Percentiles rank a stretch among this genome's conserved stretches.
These are phyloP conservation scores for Heterocephalus glaber DNA, from an alignment of 2,113 vertebrate species.

Conservation along the genomic window DNA sequence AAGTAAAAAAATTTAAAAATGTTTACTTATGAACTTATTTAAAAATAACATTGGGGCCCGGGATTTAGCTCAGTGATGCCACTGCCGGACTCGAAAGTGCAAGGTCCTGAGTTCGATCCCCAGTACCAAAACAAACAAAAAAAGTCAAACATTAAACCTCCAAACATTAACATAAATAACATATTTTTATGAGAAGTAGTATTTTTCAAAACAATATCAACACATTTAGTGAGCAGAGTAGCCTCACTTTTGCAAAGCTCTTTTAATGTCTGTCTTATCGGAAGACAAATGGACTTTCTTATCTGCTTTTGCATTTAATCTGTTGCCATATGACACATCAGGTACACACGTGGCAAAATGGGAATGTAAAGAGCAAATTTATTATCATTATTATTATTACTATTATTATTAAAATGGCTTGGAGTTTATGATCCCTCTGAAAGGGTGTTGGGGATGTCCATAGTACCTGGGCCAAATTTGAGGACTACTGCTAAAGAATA, in stretches of 20 bases:
- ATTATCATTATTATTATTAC: background rate
- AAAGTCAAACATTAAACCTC: background rate
- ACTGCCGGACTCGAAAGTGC: too few relatives aligned
- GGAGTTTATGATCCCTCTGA: background rate
- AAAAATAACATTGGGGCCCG: too few relatives aligned
- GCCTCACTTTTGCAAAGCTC: background rate
- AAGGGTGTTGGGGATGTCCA: background rate
- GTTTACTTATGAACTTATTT: conserved; percentile 22
- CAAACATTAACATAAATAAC: background rate
- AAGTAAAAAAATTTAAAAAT: background rate
- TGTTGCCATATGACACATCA: background rate
- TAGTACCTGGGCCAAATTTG: background rate
- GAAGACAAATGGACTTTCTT: background rate
- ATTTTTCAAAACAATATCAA: background rate
- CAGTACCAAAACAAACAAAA: too few relatives aligned
- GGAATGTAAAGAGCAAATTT: background rate
- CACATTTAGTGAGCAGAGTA: background rate
- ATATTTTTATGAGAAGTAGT: background rate
- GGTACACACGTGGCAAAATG: background rate
- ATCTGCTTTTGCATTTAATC: background rate
- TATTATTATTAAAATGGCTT: background rate
- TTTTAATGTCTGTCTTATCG: background rate
- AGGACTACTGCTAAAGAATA: background rate
- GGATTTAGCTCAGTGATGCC: too few relatives aligned
- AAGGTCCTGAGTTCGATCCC: too few relatives aligned